Evolutionary conservation across 1,140 invertebrate species (phyloP).

Genomic region (Melipona quadrifasciata): DNA sequence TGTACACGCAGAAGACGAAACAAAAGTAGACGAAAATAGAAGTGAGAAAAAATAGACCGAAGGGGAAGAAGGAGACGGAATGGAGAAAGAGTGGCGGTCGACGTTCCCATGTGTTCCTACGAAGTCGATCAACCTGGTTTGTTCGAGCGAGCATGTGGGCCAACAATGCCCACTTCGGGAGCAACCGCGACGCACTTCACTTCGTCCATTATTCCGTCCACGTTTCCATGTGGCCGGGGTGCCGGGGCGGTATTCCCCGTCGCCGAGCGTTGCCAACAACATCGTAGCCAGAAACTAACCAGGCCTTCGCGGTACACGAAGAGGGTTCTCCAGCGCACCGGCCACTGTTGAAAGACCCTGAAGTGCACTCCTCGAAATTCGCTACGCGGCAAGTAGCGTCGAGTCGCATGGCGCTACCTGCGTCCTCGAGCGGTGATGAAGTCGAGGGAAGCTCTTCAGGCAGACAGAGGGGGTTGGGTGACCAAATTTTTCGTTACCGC

Average conservation of each 20-base stretch:
- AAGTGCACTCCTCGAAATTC: constrained; percentile 71
- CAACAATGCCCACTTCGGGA: constrained; percentile 78
- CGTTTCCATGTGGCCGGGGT: constrained; percentile 69
- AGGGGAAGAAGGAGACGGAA: constrained; percentile 45
- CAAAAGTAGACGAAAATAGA: constrained; percentile 27
- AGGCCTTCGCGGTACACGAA: constrained; percentile 49
- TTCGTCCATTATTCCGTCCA: constrained; percentile 73
- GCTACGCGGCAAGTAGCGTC: constrained; percentile 69
- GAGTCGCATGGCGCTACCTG: constrained; percentile 64
- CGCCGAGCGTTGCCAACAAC: constrained; percentile 59
- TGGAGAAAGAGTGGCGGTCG: constrained; percentile 38
- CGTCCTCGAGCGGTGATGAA: constrained; percentile 58
- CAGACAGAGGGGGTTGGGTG: constrained; percentile 39
- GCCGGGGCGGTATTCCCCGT: constrained; percentile 51
- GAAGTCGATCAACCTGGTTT: constrained; percentile 76
- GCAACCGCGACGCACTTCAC: constrained; percentile 76
- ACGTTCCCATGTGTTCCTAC: constrained; percentile 72
- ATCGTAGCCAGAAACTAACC: constrained; percentile 45
- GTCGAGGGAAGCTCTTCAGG: constrained; percentile 47
- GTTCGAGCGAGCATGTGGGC: constrained; percentile 79
- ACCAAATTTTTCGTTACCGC: constrained; percentile 45
- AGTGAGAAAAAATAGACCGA: constrained; percentile 57
- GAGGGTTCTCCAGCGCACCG: constrained; percentile 69
- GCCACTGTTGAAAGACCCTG: constrained; percentile 67
- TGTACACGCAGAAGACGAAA: not conserved